Percentiles rank a stretch among this genome's conserved stretches.
These are phyloP conservation scores for Centrocercus urophasianus DNA, from an alignment of 2,113 vertebrate genomes.

Conservation along the genomic window DNA sequence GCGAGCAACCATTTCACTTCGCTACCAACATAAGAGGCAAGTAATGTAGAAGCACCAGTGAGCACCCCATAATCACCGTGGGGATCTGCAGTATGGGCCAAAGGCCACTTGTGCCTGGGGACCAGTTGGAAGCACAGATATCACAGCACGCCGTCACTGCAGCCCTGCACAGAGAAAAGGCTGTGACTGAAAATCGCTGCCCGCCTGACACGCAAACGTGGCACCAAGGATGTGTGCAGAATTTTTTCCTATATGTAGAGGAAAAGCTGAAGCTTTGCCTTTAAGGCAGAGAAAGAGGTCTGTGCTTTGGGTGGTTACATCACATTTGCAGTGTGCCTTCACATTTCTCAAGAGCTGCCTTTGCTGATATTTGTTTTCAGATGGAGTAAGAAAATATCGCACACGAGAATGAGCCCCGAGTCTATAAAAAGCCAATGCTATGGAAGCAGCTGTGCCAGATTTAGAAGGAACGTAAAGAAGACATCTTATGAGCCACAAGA, in stretches of 20 bases:
- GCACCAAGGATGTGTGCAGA: background rate
- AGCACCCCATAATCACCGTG: fast-evolving
- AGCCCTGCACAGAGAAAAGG: background rate
- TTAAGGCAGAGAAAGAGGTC: background rate
- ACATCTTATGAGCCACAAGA: background rate
- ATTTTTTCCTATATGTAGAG: background rate
- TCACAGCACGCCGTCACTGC: background rate
- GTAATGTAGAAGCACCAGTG: background rate
- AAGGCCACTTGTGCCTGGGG: background rate
- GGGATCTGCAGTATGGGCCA: background rate
- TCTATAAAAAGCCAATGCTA: background rate
- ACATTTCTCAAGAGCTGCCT: background rate
- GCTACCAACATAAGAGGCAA: background rate
- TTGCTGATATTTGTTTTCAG: background rate
- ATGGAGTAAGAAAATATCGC: background rate
- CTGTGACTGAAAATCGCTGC: background rate
- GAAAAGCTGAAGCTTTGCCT: background rate
- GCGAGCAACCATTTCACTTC: background rate
- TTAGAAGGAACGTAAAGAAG: background rate
- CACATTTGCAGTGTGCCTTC: background rate
- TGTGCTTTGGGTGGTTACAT: background rate
- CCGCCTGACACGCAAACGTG: too few species aligned
- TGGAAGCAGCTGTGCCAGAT: background rate
- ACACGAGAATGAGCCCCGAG: background rate
- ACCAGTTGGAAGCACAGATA: background rate